Evolutionary conservation across 2,888 invertebrate genomes (phyloP).

Genomic region (Saturnia japonica): DNA sequence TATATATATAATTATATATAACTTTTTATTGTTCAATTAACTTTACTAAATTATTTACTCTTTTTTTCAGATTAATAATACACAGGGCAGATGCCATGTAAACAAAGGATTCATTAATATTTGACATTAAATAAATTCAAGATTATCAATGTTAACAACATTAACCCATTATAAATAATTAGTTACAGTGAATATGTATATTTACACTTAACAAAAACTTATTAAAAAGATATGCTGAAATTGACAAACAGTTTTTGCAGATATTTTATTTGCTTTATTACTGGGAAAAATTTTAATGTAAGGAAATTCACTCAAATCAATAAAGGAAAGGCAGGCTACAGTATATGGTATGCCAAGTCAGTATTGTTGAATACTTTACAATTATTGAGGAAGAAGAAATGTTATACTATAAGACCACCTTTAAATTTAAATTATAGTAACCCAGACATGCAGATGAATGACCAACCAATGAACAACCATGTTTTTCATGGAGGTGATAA

Average conservation of each 20-base stretch:
- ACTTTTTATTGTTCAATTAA: neutral
- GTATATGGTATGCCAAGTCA: slow-evolving; percentile 30
- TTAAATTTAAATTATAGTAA: slow-evolving; percentile 46
- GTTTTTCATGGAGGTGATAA: slow-evolving; percentile 61
- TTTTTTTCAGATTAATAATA: slow-evolving; percentile 58
- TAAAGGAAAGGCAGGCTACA: slow-evolving; percentile 54
- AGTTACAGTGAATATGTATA: slow-evolving; percentile 47
- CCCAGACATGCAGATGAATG: slow-evolving; percentile 59
- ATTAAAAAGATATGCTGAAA: slow-evolving; percentile 73
- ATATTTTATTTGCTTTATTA: slow-evolving; percentile 41
- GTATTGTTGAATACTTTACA: slow-evolving; percentile 39
- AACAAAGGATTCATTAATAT: slow-evolving; percentile 30
- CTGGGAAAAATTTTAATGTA: slow-evolving; percentile 34
- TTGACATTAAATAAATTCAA: neutral
- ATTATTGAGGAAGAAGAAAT: slow-evolving; percentile 50
- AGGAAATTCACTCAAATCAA: slow-evolving; percentile 53
- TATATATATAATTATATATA: no score
- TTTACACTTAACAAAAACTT: slow-evolving; percentile 48
- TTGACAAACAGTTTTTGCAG: slow-evolving; percentile 75
- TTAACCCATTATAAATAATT: neutral
- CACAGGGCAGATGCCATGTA: slow-evolving; percentile 69
- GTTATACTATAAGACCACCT: slow-evolving; percentile 43
- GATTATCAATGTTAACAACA: no score
- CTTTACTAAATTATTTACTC: slow-evolving; percentile 14
- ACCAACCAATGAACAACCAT: slow-evolving; percentile 50